Percentiles rank a stretch among this genome's conserved stretches.
These are phyloP conservation scores for Hypolimnas misippus DNA, from an alignment of 2,888 invertebrate species.

Conservation along the genomic window DNA sequence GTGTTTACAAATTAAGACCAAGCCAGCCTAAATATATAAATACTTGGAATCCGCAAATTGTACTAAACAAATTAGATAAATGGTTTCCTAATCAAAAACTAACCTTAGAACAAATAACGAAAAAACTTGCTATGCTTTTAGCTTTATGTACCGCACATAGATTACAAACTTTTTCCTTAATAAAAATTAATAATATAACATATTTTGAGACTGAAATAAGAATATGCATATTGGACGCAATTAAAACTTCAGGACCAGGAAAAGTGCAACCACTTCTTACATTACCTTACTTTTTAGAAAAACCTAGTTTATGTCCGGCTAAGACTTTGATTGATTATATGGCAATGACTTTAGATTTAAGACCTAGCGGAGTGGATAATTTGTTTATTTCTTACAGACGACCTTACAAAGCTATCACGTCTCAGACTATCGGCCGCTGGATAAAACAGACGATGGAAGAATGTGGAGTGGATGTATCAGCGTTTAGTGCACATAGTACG, in stretches of 20 bases:
- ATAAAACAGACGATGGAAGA: conserved; percentile 8
- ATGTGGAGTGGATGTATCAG: conserved; percentile 3
- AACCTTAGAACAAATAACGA: not conserved
- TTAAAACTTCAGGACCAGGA: conserved; percentile 16
- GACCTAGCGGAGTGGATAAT: not conserved
- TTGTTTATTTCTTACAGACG: conserved; percentile 3
- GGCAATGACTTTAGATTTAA: not conserved
- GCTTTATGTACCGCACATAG: not conserved
- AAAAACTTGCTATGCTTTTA: not conserved
- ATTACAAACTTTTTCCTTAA: not conserved
- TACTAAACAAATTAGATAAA: not conserved
- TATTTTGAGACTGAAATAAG: not conserved
- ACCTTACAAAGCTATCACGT: conserved; percentile 3
- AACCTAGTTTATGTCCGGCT: conserved; percentile 11
- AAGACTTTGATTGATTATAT: conserved; percentile 7
- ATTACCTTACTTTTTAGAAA: conserved; percentile 12
- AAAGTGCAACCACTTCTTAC: conserved; percentile 11
- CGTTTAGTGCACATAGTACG: not conserved
- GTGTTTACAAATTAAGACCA: not conserved
- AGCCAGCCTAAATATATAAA: not conserved
- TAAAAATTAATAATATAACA: not conserved
- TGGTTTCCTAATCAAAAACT: not conserved
- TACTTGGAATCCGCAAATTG: not conserved
- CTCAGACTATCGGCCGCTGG: conserved; percentile 12
- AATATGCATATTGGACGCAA: conserved; percentile 9